These are phyloP conservation scores for Cassiopea xamachana DNA, from an alignment of 30 jellyfish, hydroid and myxozoan species.

Conservation along the genomic window DNA sequence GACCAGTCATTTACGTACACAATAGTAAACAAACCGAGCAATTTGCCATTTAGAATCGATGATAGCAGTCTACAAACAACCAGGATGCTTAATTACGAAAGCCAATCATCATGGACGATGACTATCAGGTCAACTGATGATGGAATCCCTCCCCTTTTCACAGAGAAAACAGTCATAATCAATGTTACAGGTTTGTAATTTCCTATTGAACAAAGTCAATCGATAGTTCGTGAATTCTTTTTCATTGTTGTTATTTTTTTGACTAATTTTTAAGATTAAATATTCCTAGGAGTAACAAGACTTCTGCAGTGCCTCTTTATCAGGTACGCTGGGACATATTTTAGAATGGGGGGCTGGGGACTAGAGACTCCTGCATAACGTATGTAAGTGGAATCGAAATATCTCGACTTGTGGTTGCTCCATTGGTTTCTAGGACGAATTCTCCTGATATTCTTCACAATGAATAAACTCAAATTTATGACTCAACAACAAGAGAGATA, in stretches of 20 bases:
- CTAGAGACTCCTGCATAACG: no score
- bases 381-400: no score
- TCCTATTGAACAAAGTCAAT: background rate
- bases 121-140: slow-evolving; percentile 68
- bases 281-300: no score
- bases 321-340: no score
- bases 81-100: slow-evolving; percentile 70
- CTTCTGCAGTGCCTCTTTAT: no score
- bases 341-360: no score
- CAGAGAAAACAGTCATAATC: slow-evolving; percentile 37
- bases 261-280: background rate
- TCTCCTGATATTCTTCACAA: no score
- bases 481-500: no score
- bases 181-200: slow-evolving; percentile 69
- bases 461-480: no score
- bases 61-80: slow-evolving; percentile 50
- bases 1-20: slow-evolving; percentile 72
- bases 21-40: slow-evolving; percentile 24
- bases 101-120: slow-evolving; percentile 60
- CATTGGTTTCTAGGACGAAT: no score
- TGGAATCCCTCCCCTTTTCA: slow-evolving; percentile 73
- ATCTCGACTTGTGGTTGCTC: no score
- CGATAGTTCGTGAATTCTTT: background rate
- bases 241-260: background rate
- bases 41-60: slow-evolving; percentile 56